These are phyloP conservation scores for Ooceraea biroi DNA, from an alignment of 1,140 invertebrate genomes.

Conservation along the genomic window DNA sequence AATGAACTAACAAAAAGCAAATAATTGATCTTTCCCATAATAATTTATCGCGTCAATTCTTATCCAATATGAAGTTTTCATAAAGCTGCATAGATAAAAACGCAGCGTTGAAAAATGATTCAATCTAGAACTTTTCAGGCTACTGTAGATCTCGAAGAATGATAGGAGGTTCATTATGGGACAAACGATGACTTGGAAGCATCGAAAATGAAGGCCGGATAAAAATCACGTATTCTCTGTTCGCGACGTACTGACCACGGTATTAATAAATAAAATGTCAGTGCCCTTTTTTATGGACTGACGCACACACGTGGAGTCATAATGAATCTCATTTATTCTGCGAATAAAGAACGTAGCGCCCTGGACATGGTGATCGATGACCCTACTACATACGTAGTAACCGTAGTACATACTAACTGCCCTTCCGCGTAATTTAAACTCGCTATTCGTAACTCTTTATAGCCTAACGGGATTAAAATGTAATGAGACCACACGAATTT, in stretches of 20 bases:
- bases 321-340: constrained; percentile 75
- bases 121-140: constrained; percentile 28
- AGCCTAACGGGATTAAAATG: constrained; percentile 35
- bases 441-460: constrained; percentile 59
- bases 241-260: constrained; percentile 20
- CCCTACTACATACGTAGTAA: constrained; percentile 54
- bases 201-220: constrained; percentile 64
- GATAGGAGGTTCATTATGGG: constrained; percentile 36
- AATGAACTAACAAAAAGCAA: background rate
- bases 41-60: background rate
- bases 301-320: constrained; percentile 63
- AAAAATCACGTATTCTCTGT: constrained; percentile 68
- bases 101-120: constrained; percentile 21
- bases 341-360: constrained; percentile 67
- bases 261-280: constrained; percentile 72
- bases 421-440: constrained; percentile 72
- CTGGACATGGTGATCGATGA: constrained; percentile 71
- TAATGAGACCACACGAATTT: constrained; percentile 37
- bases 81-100: background rate
- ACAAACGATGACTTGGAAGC: constrained; percentile 32
- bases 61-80: background rate
- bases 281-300: constrained; percentile 41
- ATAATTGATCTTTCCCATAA: background rate
- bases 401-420: constrained; percentile 64
- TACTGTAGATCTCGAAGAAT: constrained; percentile 10